Conservation (phyloP, 2,888 invertebrate genomes). For the Phlogophora meticulosa region DNA sequence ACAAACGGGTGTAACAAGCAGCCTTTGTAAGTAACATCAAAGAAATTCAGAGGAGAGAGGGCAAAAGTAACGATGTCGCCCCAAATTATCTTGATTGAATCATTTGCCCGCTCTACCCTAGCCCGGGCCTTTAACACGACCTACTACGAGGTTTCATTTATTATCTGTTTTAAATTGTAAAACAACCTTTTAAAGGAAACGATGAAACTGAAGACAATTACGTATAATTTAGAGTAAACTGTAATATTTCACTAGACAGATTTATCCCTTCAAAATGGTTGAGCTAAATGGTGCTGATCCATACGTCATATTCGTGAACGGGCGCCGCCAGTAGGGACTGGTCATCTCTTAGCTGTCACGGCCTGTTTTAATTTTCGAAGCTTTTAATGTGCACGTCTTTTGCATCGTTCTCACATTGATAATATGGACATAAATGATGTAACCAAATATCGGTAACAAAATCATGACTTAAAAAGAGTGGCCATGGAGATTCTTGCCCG, state of each 20-base stretch:
- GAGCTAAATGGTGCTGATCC: neutral
- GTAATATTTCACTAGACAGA: no score
- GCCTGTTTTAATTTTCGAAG: no score
- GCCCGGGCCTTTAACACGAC: neutral
- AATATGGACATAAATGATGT: no score
- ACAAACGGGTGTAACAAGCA: neutral
- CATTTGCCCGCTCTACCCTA: conserved; percentile 17
- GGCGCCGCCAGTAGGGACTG: no score
- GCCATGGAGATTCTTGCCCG: no score
- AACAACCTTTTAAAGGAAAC: neutral
- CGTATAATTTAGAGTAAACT: neutral
- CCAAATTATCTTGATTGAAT: conserved; percentile 41
- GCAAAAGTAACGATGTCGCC: conserved; percentile 26
- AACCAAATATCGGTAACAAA: no score
- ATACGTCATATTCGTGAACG: no score
- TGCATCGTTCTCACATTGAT: no score
- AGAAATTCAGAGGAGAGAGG: conserved; percentile 3
- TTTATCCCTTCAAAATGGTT: neutral
- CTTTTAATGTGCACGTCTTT: no score
- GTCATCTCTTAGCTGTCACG: no score
- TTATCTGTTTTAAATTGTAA: conserved; percentile 7
- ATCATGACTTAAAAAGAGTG: no score
- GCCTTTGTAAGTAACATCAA: conserved; percentile 14
- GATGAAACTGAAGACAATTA: neutral
- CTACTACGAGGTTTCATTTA: neutral